phyloP scores from a whole-genome alignment of 2,113 vertebrate genomes.

The Mus spicilegus region DNA sequence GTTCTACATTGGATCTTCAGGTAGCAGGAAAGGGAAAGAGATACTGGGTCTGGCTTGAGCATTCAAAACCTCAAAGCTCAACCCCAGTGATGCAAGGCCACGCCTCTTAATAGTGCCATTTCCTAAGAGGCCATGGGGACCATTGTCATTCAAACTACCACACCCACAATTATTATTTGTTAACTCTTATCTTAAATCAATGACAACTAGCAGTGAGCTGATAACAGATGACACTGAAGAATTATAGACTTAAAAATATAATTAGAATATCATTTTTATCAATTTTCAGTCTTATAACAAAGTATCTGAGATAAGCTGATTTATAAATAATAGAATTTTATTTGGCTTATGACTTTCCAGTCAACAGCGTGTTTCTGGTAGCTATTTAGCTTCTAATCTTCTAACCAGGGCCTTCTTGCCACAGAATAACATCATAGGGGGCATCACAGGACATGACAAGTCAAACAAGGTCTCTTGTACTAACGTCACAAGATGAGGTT shows the following conservation, averaged over 20 bases:
- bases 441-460: not conserved
- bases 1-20: not conserved
- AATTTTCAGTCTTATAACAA: not conserved
- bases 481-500: not conserved
- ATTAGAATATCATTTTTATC: not conserved
- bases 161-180: not conserved
- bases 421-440: not conserved
- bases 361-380: not conserved
- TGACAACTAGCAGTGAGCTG: not conserved
- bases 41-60: not conserved
- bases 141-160: not conserved
- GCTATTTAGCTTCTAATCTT: not conserved
- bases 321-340: not conserved
- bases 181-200: not conserved
- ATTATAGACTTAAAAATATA: not conserved
- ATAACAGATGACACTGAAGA: not conserved
- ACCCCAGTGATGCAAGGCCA: not conserved
- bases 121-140: not conserved
- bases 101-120: not conserved
- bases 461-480: not conserved
- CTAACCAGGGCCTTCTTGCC: not conserved
- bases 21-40: not conserved
- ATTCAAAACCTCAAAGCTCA: not conserved
- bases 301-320: not conserved
- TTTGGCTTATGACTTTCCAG: not conserved